These are phyloP conservation scores for Darevskia mixta DNA, from an alignment of 2,797 vertebrate genomes.

Conservation along the genomic window DNA sequence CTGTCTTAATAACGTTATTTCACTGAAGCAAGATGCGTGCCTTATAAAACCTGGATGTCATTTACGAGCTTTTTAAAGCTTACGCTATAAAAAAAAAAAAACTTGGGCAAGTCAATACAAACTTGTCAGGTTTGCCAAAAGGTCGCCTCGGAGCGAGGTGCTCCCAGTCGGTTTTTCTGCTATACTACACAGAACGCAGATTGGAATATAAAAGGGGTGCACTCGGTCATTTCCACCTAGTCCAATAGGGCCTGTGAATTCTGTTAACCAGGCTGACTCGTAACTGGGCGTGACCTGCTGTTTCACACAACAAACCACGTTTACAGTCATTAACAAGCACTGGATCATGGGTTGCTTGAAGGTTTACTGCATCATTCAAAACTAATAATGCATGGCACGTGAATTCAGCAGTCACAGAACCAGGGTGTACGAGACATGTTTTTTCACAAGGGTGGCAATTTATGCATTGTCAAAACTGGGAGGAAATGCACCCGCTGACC, in stretches of 20 bases:
- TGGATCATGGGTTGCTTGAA: neutral
- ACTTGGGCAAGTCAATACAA: neutral
- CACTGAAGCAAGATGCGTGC: neutral
- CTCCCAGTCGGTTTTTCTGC: neutral
- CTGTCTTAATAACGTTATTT: neutral
- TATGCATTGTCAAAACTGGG: no score
- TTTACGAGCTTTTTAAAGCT: neutral
- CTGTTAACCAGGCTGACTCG: neutral
- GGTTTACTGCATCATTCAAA: no score
- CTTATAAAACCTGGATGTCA: neutral
- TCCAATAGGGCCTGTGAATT: neutral
- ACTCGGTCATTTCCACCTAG: neutral
- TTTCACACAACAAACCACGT: no score
- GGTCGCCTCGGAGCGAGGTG: neutral
- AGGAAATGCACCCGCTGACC: no score
- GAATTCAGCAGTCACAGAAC: no score
- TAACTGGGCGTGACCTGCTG: no score
- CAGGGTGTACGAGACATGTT: no score
- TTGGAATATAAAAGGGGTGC: neutral
- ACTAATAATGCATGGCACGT: no score
- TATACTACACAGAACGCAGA: neutral
- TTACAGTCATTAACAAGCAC: no score
- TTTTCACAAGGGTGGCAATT: no score
- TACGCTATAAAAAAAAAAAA: neutral
- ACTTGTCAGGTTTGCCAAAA: neutral